Conservation (phyloP, 2,797 vertebrate species). For the Eremophila alpestris region DNA sequence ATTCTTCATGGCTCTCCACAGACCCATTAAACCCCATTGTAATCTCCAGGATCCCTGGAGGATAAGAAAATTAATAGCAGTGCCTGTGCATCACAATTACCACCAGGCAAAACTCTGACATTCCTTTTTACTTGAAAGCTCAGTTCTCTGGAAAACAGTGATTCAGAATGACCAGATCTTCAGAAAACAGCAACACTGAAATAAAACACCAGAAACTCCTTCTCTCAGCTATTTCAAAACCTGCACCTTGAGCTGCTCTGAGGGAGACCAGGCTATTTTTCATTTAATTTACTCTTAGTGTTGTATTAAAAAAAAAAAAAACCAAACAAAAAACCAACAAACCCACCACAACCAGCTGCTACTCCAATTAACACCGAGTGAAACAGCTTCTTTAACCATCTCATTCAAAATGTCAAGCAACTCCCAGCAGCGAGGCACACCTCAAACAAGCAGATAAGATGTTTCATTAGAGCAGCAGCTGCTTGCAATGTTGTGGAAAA, state of each 20-base stretch:
- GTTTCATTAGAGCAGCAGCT: constrained; percentile 14
- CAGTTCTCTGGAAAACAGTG: background rate
- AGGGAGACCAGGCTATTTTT: background rate
- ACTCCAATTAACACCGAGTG: background rate
- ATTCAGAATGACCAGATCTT: background rate
- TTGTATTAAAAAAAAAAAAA: background rate
- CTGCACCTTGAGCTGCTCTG: background rate
- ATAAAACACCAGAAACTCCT: background rate
- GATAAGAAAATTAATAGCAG: background rate
- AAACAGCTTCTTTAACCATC: constrained; percentile 1
- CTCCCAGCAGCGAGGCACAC: constrained; percentile 24
- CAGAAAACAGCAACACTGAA: background rate
- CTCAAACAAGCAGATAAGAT: constrained; percentile 40
- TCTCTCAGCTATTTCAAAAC: background rate
- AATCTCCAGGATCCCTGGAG: background rate
- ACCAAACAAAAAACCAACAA: background rate
- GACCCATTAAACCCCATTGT: background rate
- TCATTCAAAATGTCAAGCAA: constrained; percentile 10
- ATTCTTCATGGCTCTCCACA: background rate
- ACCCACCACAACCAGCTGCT: background rate
- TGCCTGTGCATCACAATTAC: background rate
- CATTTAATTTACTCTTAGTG: background rate
- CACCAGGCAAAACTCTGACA: background rate
- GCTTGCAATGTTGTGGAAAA: background rate
- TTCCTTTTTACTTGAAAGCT: background rate